Evolutionary conservation across 2,113 vertebrate species (phyloP).

Genomic region (Pangasianodon hypophthalmus): DNA sequence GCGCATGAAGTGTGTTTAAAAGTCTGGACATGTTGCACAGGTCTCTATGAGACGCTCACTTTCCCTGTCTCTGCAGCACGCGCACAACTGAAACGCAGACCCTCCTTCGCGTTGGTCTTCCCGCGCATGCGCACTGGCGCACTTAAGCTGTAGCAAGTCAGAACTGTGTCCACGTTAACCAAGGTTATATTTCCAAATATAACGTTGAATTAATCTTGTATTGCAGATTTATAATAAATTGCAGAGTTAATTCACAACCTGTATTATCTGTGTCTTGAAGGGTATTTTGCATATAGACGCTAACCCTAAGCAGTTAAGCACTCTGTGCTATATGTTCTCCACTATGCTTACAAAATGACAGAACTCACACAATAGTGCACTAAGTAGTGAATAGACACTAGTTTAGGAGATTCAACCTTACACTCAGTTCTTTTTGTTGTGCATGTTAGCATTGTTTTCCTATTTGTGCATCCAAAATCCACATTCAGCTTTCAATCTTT

Average conservation of each 20-base stretch:
- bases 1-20: constrained; percentile 53
- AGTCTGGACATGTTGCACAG: constrained; percentile 62
- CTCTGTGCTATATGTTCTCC: neutral
- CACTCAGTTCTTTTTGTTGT: neutral
- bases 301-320: too few species aligned
- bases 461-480: neutral
- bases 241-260: neutral
- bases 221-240: neutral
- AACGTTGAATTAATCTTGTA: neutral
- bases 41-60: neutral
- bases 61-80: neutral
- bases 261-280: neutral
- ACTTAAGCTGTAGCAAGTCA: neutral
- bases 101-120: neutral
- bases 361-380: too few species aligned
- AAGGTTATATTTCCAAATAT: neutral
- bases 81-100: neutral
- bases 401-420: neutral
- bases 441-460: neutral
- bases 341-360: neutral
- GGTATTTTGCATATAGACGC: too few species aligned
- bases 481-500: neutral
- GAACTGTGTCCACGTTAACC: neutral
- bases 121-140: constrained; percentile 1
- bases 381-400: neutral